These are phyloP conservation scores for Cavia aperea DNA, from an alignment of 2,113 vertebrate genomes.

Conservation along the genomic window DNA sequence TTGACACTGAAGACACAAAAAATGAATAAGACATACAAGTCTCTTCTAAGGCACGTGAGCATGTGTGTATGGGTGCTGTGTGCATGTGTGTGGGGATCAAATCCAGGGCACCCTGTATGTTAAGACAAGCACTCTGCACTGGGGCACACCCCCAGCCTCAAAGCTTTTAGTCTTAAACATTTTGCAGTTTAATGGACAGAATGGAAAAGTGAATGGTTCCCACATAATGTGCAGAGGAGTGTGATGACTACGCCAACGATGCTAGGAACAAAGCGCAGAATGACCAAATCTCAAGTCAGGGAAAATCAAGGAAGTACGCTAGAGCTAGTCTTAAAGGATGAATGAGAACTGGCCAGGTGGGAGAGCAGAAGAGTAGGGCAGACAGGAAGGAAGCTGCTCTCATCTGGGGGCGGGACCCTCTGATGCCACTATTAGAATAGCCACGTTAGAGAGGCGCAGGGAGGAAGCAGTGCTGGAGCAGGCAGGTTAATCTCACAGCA, in stretches of 20 bases:
- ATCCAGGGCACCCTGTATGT: neutral
- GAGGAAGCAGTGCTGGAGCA: neutral
- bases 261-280: neutral
- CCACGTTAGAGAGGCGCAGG: neutral
- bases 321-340: neutral
- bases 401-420: neutral
- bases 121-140: neutral
- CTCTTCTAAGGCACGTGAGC: neutral
- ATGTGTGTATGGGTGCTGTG: neutral
- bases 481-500: neutral
- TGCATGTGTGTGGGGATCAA: neutral
- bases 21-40: slow-evolving; percentile 3
- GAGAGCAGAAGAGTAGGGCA: neutral
- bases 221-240: neutral
- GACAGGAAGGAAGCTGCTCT: slow-evolving; percentile 1
- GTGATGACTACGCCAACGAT: neutral
- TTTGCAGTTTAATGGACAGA: slow-evolving; percentile 15
- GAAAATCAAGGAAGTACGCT: neutral
- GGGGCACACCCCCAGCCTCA: neutral
- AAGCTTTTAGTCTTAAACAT: neutral
- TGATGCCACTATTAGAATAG: neutral
- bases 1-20: slow-evolving; percentile 14
- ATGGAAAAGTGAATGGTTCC: neutral
- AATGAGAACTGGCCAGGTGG: neutral
- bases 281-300: neutral